Base-by-base conservation (phyloP, 2,888 invertebrate species). In the Xylota segnis region DNA sequence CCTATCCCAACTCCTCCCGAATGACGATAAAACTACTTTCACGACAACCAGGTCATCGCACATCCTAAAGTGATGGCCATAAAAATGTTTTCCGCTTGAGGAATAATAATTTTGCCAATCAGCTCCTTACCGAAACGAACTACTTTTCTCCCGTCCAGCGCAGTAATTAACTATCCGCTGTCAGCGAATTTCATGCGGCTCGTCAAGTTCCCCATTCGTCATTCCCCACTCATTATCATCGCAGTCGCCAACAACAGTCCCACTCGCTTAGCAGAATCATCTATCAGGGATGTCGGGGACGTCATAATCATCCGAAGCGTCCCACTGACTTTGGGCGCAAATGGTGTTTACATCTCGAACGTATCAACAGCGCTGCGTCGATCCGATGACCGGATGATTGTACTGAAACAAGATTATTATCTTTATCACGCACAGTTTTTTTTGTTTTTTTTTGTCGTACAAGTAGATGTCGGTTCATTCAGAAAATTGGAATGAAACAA, bases 251-350 rank as follows among this genome's bases (percentile, higher is more conserved):
- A 43, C 70, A 56, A 43, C 78, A 59, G 59, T 66, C 66, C 18
- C 18, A 59, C 9, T 74, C 37, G 52, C 66, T 68, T 74, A 81
- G 37, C 59, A 58, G 37, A 50, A 74, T 81, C 79, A 68, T 79
- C 66, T 74, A 74, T 81, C 79, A 79, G 59, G 10, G 40, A 59
- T 81, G 72, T 54, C 59, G 45, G 59, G 5, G 14, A 81, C 59
- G 40, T 74, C 37, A 74, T 81, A 74, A 66, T 68, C 52, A 74
- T 81, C 45, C 59, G 10, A 50, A 56, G 40, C 40, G 18, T 23
- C 7, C 29, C 50, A 61, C 10, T 61, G 61, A 77, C 54, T 78
- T 63, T 45, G 45, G 56, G 10, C n/a, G 45, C 16, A 54, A 63
- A 61, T 61, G 56, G 61, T 43, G 45, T 70, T 63, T 16, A 45